phyloP scores from a whole-genome alignment of 2,797 vertebrate species.

The Protonibea diacanthus region DNA sequence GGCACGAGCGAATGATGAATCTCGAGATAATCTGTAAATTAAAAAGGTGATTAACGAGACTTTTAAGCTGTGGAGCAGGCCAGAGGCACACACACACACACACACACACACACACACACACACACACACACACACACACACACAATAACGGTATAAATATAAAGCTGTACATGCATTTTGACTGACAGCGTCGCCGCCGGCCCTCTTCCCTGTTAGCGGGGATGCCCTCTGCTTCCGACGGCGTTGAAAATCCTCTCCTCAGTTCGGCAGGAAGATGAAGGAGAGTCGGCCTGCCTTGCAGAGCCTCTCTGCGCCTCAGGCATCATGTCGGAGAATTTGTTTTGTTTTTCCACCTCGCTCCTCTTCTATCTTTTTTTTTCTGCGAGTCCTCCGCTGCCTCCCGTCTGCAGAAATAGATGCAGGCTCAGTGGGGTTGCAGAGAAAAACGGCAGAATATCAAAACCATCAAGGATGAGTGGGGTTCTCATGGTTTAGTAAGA shows the following conservation, averaged over 20 bases:
- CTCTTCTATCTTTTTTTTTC: conserved; percentile 31
- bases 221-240: conserved; percentile 68
- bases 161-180: conserved; percentile 31
- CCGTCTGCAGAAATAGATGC: conserved; percentile 70
- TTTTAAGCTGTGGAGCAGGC: not conserved
- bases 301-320: conserved; percentile 65
- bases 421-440: conserved; percentile 56
- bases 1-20: not conserved
- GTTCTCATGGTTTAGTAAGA: conserved; percentile 26
- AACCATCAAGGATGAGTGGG: conserved; percentile 38
- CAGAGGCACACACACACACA: not conserved
- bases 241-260: conserved; percentile 62
- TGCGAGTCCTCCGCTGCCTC: conserved; percentile 39
- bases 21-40: not conserved
- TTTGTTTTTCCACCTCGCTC: conserved; percentile 61
- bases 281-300: conserved; percentile 41
- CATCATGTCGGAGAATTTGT: conserved; percentile 70
- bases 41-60: not conserved
- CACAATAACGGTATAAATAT: conserved; percentile 34
- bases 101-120: not conserved
- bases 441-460: conserved; percentile 55
- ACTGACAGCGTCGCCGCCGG: conserved; percentile 60
- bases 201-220: conserved; percentile 53
- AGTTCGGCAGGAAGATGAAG: conserved; percentile 69
- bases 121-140: not conserved